These are phyloP conservation scores for Martes martes DNA, from an alignment of 2,113 vertebrate genomes.

Conservation along the genomic window DNA sequence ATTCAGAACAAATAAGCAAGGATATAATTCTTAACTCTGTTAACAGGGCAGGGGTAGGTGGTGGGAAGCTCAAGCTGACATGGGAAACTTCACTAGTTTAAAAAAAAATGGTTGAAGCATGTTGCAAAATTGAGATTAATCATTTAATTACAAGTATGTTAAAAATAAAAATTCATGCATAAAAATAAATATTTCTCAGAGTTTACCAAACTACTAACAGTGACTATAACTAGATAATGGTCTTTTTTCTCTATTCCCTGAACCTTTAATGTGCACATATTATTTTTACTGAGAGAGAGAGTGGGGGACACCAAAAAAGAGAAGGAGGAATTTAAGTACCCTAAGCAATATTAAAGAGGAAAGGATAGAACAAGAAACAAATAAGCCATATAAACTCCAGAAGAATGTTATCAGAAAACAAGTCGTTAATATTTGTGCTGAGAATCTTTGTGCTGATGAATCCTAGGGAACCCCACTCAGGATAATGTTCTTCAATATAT, in stretches of 20 bases:
- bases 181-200: neutral
- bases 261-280: neutral
- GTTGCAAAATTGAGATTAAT: neutral
- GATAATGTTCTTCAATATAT: neutral
- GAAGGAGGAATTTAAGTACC: neutral
- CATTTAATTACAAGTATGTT: neutral
- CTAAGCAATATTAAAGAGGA: neutral
- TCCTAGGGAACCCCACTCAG: neutral
- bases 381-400: neutral
- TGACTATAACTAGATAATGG: neutral
- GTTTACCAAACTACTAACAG: neutral
- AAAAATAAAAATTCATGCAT: neutral
- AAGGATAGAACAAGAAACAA: neutral
- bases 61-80: neutral
- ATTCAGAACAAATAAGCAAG: neutral
- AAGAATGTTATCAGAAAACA: neutral
- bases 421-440: neutral
- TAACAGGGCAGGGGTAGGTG: neutral
- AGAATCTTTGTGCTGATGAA: neutral
- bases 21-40: neutral
- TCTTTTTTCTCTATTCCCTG: neutral
- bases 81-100: neutral
- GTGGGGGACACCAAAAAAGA: neutral
- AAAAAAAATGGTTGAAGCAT: neutral
- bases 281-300: neutral